phyloP scores from a whole-genome alignment of 2,888 invertebrate genomes.

The Tholera decimalis region DNA sequence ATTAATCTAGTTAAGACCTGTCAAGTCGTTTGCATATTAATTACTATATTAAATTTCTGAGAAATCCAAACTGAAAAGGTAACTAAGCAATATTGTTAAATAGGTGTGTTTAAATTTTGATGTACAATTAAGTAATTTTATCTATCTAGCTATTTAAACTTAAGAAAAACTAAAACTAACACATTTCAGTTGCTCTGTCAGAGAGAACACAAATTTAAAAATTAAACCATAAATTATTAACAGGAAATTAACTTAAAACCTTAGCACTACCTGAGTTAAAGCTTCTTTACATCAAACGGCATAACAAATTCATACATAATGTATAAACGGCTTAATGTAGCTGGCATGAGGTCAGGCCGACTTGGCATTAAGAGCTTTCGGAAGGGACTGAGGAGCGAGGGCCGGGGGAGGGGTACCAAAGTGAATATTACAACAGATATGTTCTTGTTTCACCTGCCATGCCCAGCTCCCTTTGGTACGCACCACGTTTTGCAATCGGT shows the following conservation, averaged over 20 bases:
- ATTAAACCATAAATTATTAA: conserved; percentile 66
- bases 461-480: conserved; percentile 51
- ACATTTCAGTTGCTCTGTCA: neutral
- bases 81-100: too few species aligned
- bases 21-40: neutral
- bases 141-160: too few species aligned
- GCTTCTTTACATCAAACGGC: conserved; percentile 91
- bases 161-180: neutral
- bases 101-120: too few species aligned
- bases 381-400: conserved; percentile 76
- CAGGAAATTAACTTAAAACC: conserved; percentile 81
- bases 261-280: conserved; percentile 88
- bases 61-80: neutral
- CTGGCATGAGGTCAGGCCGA: conserved; percentile 90
- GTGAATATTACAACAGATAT: conserved; percentile 89
- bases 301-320: conserved; percentile 91
- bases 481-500: conserved; percentile 46
- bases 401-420: conserved; percentile 78
- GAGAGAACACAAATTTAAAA: conserved; percentile 47
- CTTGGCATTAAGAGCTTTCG: conserved; percentile 90
- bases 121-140: too few species aligned
- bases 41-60: too few species aligned
- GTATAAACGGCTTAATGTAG: conserved; percentile 91
- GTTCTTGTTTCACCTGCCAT: conserved; percentile 69
- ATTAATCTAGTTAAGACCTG: neutral